phyloP scores from a whole-genome alignment of 2,113 vertebrate species.

The Rhinolophus ferrumequinum region DNA sequence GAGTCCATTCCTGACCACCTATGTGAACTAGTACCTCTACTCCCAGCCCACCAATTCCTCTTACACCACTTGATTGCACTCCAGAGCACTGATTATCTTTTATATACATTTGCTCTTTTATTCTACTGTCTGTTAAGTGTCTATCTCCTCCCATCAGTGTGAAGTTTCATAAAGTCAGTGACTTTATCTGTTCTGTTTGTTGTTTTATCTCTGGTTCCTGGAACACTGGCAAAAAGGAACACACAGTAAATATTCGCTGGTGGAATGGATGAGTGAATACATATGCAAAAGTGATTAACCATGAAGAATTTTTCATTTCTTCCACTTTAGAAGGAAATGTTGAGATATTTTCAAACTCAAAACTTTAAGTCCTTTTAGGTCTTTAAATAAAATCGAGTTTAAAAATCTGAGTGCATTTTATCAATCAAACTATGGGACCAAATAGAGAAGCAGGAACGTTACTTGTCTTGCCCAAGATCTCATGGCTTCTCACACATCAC shows the following conservation, averaged over 20 bases:
- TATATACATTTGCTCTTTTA: not conserved
- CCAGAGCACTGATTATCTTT: not conserved
- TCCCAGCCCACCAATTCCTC: not conserved
- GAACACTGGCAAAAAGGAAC: not conserved
- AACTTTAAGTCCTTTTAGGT: slow-evolving; percentile 1
- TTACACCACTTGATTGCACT: not conserved
- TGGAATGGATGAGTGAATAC: not conserved
- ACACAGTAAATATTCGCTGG: not conserved
- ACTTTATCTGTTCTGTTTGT: not conserved
- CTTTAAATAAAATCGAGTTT: slow-evolving; percentile 14
- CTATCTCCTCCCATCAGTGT: not conserved
- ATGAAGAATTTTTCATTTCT: slow-evolving; percentile 13
- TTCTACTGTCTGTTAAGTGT: not conserved
- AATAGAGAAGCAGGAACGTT: not conserved
- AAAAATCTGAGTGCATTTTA: not conserved
- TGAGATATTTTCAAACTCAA: slow-evolving; percentile 1
- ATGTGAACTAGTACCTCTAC: not conserved
- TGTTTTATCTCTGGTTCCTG: slow-evolving; percentile 18
- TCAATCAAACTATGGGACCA: not conserved
- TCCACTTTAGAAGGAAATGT: slow-evolving; percentile 13
- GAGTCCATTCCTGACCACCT: not conserved
- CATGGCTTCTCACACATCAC: not conserved
- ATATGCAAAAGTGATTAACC: not conserved
- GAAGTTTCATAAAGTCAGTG: not conserved
- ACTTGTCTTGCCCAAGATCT: not conserved